These are phyloP conservation scores for Hanleya hanleyi DNA, from an alignment of 2,888 invertebrate species.

Conservation along the genomic window DNA sequence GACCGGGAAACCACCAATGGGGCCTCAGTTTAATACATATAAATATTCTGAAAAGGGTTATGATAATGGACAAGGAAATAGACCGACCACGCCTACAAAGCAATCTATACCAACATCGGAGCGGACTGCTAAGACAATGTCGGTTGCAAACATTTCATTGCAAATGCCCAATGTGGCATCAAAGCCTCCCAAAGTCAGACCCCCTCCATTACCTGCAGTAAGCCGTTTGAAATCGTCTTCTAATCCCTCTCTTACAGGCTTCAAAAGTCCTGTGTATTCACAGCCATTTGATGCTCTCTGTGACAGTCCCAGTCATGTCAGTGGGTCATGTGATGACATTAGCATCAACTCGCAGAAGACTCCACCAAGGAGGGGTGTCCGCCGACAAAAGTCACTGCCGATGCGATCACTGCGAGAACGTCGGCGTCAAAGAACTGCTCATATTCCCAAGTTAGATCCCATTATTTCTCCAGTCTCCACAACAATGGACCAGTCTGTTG, in stretches of 20 bases:
- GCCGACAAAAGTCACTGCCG: neutral
- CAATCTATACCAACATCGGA: neutral
- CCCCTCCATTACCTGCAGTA: constrained; percentile 22
- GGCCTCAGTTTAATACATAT: neutral
- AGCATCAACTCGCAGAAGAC: neutral
- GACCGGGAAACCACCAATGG: neutral
- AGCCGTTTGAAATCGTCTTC: constrained; percentile 42
- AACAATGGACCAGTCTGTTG: neutral
- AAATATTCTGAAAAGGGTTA: neutral
- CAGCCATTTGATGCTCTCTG: constrained; percentile 75
- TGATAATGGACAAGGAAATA: no score
- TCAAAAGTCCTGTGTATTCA: constrained; percentile 61
- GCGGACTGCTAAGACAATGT: neutral
- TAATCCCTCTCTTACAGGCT: constrained; percentile 39
- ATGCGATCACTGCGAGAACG: neutral
- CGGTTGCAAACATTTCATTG: neutral
- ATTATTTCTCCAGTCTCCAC: neutral
- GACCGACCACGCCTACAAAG: neutral
- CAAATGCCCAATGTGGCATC: neutral
- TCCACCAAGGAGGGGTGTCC: neutral
- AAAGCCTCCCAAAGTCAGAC: constrained; percentile 6
- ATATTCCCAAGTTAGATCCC: neutral
- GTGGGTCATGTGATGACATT: constrained; percentile 2
- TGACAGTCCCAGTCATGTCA: neutral
- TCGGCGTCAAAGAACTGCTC: neutral